Base-by-base conservation (phyloP, 2,113 vertebrate species). In the Pelobates fuscus region DNA sequence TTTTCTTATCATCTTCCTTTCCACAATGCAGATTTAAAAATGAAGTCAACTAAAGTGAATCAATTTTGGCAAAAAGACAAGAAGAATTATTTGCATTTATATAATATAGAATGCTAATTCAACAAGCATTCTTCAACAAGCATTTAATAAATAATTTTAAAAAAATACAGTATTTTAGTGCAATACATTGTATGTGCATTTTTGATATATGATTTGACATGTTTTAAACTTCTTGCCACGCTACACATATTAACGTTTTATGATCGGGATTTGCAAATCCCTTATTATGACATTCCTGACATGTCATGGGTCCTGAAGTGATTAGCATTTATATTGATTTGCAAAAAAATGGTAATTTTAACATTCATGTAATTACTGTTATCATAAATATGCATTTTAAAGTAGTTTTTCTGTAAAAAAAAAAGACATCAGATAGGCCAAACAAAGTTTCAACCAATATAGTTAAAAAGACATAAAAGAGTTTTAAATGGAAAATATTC, bases 1-100 rank as follows among this genome's bases (percentile, higher is more conserved):
- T 76, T 59, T 76, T 76, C 63, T 76, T 76, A 76, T 76, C 72
- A 76, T 76, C 25, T 67, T 67, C 26, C 55, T 76, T 76, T 76
- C 63, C 72, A 67, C 72, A 49, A 27, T 76, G 64, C 49, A 76
- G 63, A 76, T 76, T 76, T 67, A 59, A 60, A 76, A 76, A 76
- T 76, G 46, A 76, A 76, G 72, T 76, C 63, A 67, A 67, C 72
- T 44, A 67, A 76, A 76, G 54, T 76, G 66, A 76, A 76, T 76
- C 54, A 67, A 76, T 76, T 76, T 65, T 67, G 64, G 54, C 37
- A 76, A 67, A 74, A 67, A 76, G 41, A 60, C n/a, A 57, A 43
- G 60, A 62, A 54, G 52, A 43, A 66, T 5, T 21, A 76, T 75
- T 43, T 67, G 37, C 37, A 75, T 75, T n/a, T 46, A 59, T 43